A percentile compares a stretch with the other conserved stretches of the same genome.
These are phyloP conservation scores for Baryphthengus martii DNA, from an alignment of 2,113 vertebrate species.

Conservation along the genomic window DNA sequence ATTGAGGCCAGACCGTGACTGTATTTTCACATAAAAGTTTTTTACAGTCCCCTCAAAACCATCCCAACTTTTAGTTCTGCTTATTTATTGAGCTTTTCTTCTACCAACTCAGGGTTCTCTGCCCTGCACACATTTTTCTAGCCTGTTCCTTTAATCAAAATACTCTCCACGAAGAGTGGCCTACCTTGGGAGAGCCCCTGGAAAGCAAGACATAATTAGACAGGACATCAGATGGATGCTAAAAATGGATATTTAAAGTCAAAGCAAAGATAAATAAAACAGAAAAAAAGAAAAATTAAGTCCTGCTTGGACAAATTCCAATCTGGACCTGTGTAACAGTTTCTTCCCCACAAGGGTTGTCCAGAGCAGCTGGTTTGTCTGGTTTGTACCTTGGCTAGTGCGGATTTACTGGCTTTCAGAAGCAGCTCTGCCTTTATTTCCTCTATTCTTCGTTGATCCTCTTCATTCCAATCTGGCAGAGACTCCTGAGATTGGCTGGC, in stretches of 20 bases:
- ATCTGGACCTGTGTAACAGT: too few relatives aligned
- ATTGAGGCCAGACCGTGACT: not conserved
- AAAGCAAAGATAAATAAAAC: not conserved
- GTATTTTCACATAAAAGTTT: not conserved
- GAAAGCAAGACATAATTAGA: not conserved
- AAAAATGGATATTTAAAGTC: fast-evolving
- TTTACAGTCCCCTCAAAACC: not conserved
- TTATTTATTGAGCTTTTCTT: not conserved
- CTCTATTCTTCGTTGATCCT: constrained; percentile 78
- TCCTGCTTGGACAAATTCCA: not conserved
- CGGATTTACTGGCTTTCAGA: constrained; percentile 31
- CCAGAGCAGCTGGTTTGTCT: too few relatives aligned
- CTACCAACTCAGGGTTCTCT: not conserved
- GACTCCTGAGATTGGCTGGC: constrained; percentile 68
- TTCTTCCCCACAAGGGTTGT: too few relatives aligned
- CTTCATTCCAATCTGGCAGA: constrained; percentile 70
- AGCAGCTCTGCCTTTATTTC: constrained; percentile 85
- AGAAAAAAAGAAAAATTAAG: not conserved
- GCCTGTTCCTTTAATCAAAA: not conserved
- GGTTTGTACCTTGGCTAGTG: constrained; percentile 68
- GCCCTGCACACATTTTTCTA: not conserved
- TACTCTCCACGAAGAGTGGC: not conserved
- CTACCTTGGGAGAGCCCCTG: not conserved
- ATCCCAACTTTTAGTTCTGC: not conserved
- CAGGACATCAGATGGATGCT: not conserved